Percentiles rank a stretch among this genome's conserved stretches.
Conservation (phyloP, 2,113 vertebrate species). For the Micronisus gabar region DNA sequence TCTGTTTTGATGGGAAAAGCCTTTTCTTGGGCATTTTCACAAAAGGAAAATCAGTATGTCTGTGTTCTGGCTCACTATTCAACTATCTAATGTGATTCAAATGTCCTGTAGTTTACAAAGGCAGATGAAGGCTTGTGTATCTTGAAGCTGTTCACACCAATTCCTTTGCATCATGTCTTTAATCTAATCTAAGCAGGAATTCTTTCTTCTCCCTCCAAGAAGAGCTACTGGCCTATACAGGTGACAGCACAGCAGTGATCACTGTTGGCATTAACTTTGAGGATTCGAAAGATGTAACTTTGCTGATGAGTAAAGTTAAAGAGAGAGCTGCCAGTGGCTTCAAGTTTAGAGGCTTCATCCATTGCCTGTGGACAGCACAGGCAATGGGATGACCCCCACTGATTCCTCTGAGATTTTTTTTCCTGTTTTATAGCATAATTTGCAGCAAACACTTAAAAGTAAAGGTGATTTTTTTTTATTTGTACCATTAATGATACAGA, state of each 20-base stretch:
- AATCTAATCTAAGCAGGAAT: conserved; percentile 22
- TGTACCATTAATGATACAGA: not conserved
- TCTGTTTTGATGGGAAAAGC: conserved; percentile 50
- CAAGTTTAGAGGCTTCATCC: not conserved
- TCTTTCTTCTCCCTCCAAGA: conserved; percentile 40
- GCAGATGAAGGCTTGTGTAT: not conserved
- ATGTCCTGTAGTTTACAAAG: conserved; percentile 61
- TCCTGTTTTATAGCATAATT: not conserved
- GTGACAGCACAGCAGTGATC: not conserved
- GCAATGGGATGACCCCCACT: not conserved
- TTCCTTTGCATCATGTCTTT: not conserved
- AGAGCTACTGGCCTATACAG: not conserved
- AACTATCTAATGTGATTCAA: conserved; percentile 62
- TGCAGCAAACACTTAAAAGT: not conserved
- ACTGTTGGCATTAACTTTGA: not conserved
- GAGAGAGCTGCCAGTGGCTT: not conserved
- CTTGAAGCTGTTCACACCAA: conserved; percentile 54
- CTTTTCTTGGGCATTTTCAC: conserved; percentile 13
- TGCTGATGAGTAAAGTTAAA: not conserved
- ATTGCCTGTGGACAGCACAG: not conserved
- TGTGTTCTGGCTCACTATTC: conserved; percentile 55
- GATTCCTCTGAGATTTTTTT: not conserved
- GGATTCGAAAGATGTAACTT: not conserved
- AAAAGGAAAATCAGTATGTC: conserved; percentile 28
- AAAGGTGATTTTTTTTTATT: not conserved